phyloP scores from a whole-genome alignment of 2,888 invertebrate species.

The Orchesellides sinensis region DNA sequence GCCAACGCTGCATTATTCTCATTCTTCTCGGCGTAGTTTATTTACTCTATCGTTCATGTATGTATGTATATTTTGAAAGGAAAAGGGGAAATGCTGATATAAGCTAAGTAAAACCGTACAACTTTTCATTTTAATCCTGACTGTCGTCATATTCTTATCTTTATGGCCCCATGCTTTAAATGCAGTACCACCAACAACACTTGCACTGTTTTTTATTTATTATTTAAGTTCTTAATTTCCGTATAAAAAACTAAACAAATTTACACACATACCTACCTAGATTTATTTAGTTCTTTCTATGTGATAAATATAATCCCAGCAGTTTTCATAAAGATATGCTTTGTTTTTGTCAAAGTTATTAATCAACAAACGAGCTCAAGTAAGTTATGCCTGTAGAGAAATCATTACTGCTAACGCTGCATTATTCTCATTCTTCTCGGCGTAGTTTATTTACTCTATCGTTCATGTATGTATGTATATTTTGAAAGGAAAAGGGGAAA shows the following conservation, averaged over 20 bases:
- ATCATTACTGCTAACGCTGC: too few relatives aligned
- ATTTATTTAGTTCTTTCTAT: too few relatives aligned
- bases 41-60: neutral
- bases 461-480: neutral
- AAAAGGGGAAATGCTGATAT: constrained; percentile 28
- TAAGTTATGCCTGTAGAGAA: too few relatives aligned
- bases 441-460: neutral
- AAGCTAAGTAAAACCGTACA: neutral
- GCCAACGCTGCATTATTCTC: too few relatives aligned
- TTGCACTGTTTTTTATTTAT: constrained; percentile 37
- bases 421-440: neutral
- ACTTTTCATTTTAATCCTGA: neutral
- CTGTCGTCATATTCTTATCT: constrained; percentile 17
- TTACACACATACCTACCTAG: too few relatives aligned
- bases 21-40: neutral
- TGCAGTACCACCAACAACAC: constrained; percentile 17
- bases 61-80: neutral
- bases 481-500: neutral
- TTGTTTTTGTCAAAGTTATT: constrained; percentile 43
- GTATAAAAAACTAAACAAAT: constrained; percentile 46
- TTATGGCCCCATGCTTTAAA: constrained; percentile 19
- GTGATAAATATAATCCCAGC: constrained; percentile 12
- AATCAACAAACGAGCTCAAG: constrained; percentile 15
- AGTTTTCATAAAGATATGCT: constrained; percentile 47
- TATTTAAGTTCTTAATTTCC: constrained; percentile 57